Evolutionary conservation across 2,797 vertebrate species (phyloP), one percentile per base, ranked within the genome.

Genomic region (Mus spretus): DNA sequence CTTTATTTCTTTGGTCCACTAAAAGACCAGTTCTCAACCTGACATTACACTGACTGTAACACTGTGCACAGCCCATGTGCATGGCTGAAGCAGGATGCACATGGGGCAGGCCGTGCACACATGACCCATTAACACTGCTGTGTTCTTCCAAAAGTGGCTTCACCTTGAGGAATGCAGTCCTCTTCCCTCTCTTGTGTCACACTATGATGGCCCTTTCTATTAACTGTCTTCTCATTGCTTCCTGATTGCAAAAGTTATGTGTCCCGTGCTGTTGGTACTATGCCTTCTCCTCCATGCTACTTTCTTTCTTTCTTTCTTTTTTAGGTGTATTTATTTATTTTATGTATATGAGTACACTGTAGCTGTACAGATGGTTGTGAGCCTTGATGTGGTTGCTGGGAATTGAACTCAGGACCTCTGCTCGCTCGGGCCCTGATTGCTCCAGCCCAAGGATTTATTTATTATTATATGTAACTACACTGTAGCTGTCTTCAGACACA

Each of bases 11-110:
- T 96, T 81, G n/a, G 91, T 95, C 95, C 72, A 26, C 55, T 82
- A 44, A 88, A 50, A 89, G 96, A 97, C 97, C 96, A 89, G 44
- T 89, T 89, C 63, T 78, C 63, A 96, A 86, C 81, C 93, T 74
- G 94, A 82, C n/a, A 72, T 86, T 84, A 92, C 91, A 81, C 67
- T 74, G 61, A 89, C 75, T n/a, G 50, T 14, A 89, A 55, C n/a
- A 44, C 63, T 67, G 17, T 22, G 40, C 83, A 92, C 1, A 87
- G 67, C 6, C 26, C 22, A 28, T 2, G 65, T 28, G 37, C 11
- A 34, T 20, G 26, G 13, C 40, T 13, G 87, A 53, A 44, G 78
- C 47, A 4, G 40, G 89, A 44, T 6, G 3, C 12, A 37, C 86
- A 80, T 50, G 50, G 50, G 50, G 50, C 50, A 50, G 10, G 50